A percentile compares a stretch with the other conserved stretches of the same genome.
phyloP scores from a whole-genome alignment of 2,888 invertebrate genomes.

The Biston betularia region DNA sequence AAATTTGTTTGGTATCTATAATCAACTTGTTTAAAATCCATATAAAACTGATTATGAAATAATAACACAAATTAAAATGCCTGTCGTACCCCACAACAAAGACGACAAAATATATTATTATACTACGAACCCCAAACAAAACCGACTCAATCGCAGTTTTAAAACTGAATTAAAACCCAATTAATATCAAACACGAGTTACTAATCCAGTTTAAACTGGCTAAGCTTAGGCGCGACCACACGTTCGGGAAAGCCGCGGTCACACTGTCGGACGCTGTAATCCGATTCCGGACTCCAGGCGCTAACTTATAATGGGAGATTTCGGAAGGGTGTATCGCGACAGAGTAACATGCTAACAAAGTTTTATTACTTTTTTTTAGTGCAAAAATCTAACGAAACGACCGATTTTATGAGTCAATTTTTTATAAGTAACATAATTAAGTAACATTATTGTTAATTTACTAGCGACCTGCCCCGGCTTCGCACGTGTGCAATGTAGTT shows the following conservation, averaged over 20 bases:
- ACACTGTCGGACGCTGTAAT: constrained; percentile 33
- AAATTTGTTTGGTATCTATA: too few species aligned
- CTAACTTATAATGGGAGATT: constrained; percentile 31
- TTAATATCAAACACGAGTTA: constrained; percentile 45
- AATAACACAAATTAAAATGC: background rate
- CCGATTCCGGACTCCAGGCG: constrained; percentile 21
- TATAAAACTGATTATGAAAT: background rate
- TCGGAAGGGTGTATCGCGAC: constrained; percentile 21
- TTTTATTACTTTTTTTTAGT: constrained; percentile 10
- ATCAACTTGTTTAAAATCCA: background rate
- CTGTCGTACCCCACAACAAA: constrained; percentile 1
- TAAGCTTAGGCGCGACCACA: constrained; percentile 44
- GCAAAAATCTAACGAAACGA: background rate
- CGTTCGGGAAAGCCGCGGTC: constrained; percentile 43
- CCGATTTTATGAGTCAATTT: background rate
- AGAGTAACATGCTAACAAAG: constrained; percentile 14
- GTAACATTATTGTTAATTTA: background rate
- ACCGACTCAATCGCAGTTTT: constrained; percentile 32
- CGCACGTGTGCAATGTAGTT: too few species aligned
- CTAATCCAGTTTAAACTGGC: constrained; percentile 43
- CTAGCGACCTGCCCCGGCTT: too few species aligned
- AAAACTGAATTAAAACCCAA: constrained; percentile 43
- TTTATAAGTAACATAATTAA: too few species aligned
- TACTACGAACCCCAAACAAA: constrained; percentile 7
- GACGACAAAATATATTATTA: background rate